Evolutionary conservation across 2,113 vertebrate species (phyloP).

Genomic region (Lanius ludovicianus): DNA sequence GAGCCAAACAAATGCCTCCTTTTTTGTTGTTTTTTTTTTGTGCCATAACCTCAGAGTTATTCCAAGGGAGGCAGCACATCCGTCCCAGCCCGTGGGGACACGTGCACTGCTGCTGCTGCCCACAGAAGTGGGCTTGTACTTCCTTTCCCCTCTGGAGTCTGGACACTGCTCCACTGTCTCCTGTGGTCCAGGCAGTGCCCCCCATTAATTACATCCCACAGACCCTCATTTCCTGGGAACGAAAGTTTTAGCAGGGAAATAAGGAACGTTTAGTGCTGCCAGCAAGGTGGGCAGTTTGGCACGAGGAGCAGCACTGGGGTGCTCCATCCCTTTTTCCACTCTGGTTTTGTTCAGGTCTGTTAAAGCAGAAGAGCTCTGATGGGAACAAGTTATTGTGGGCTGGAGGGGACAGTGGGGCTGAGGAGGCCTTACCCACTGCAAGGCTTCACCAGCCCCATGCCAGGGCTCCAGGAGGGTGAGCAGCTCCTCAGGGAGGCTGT

Average conservation of each 20-base stretch:
- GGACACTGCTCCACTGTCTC: slow-evolving; percentile 4
- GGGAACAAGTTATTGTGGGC: not conserved
- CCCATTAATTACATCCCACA: not conserved
- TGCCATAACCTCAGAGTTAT: slow-evolving; percentile 17
- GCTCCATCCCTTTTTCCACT: not conserved
- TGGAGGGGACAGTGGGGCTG: not conserved
- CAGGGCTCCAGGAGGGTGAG: not conserved
- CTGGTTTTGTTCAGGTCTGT: accelerated
- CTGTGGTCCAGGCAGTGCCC: not conserved
- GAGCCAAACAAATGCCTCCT: slow-evolving; percentile 49
- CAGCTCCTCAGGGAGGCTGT: not conserved
- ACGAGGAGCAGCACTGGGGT: not conserved
- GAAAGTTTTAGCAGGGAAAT: not conserved
- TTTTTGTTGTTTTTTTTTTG: not conserved
- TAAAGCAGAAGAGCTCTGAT: not conserved
- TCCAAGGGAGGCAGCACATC: slow-evolving; percentile 7
- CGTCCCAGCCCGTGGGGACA: not conserved
- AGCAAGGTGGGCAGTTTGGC: not conserved
- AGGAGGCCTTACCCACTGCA: not conserved
- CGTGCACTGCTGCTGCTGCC: not conserved
- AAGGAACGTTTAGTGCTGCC: not conserved
- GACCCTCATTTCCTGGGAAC: not conserved
- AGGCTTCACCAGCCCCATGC: not conserved
- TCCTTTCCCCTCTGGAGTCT: not conserved
- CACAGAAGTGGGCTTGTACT: slow-evolving; percentile 10